Base-by-base conservation (phyloP, 1,140 invertebrate genomes). In the Drosophila orosa region DNA sequence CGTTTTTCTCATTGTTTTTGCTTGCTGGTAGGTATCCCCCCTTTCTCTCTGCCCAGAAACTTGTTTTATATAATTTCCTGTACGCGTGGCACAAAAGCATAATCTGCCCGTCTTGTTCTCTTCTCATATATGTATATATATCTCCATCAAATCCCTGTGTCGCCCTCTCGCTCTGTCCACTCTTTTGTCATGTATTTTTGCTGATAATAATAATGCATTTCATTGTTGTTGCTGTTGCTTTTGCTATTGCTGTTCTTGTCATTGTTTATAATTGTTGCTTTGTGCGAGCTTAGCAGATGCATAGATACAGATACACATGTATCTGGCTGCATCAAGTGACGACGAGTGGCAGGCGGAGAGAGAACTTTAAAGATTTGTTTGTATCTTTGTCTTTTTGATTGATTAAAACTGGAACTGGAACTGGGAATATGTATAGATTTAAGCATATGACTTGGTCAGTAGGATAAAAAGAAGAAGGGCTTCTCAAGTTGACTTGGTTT, bases 61-160 rank as follows among this genome's bases (percentile, higher is more conserved):
- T 86, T 82, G 82, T 85, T 85, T 83, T 82, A 85, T 85, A 85
- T 87, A 86, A 85, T 85, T 85, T 85, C 82, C 82, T 86, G 82
- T 87, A 82, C 78, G 82, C 83, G 82, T 85, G 82, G 82, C 82
- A 85, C 74, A 78, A 86, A 85, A 78, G 67, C 81, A 81, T 85
- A 81, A 86, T 80, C 78, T 59, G 35, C 37, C 58, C 69, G 47
- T 66, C 57, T 58, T 45, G 62, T 40, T 61, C 60, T 39, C 56
- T 54, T 29, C 17, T 10, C 31, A n/a, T 37, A 13, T 17, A 31
- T 15, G 12, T 44, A 9, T 57, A 17, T 54, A 10, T 62, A 44
- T 25, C 57, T 59, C 58, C 37, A 73, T 44, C 37, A 29, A 42
- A 35, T 63, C 63, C 29, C 17, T 10, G 27, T 50, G 17, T 65